Base-by-base conservation (phyloP, 2,888 invertebrate species). In the Acanthacorydalis orientalis region DNA sequence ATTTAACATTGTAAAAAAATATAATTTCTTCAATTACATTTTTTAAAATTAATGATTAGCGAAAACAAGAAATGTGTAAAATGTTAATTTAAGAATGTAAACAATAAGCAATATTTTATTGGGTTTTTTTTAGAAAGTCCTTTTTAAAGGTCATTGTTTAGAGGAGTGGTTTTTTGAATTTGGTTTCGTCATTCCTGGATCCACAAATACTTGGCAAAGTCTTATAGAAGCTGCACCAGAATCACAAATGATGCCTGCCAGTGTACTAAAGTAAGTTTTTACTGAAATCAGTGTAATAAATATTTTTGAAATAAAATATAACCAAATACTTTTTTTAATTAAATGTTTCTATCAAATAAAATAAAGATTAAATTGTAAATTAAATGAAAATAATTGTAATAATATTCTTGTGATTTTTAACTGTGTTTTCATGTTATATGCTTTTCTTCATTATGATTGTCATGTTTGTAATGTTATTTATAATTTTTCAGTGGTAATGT, bases 91-190 rank as follows among this genome's bases (percentile, higher is more conserved):
- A 31, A 37, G 6, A 12, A 4, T n/a, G 4, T 23, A 16, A 14
- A 31, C n/a, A n/a, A n/a, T 8, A 42, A 31, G 47, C 44, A 39
- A 41, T 16, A 40, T 33, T 31, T 44, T 12, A 41, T 14, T n/a
- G n/a, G 9, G 43, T 51, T 42, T 44, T 49, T 49, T 55, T 37
- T 74, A 89, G 77, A 79, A 78, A 70, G 76, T 81, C 2, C 68
- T 85, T 9, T 86, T 85, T 64, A 86, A 86, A 62, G 93, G 91
- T 1, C 79, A 89, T 52, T 90, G 90, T 59, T 74, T 96, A 57
- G 96, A 97, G 67, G 96, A 98, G 65, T 99, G 98, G 98, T 89
- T 87, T 68, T 99, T 98, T 65, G 96, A 97, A 64, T 98, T 99
- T 76, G 98, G 98, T 39, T 96, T 90, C 69, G 97, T 99, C 12